Conservation (phyloP, 2,888 invertebrate genomes). For the Apodemia zela region DNA sequence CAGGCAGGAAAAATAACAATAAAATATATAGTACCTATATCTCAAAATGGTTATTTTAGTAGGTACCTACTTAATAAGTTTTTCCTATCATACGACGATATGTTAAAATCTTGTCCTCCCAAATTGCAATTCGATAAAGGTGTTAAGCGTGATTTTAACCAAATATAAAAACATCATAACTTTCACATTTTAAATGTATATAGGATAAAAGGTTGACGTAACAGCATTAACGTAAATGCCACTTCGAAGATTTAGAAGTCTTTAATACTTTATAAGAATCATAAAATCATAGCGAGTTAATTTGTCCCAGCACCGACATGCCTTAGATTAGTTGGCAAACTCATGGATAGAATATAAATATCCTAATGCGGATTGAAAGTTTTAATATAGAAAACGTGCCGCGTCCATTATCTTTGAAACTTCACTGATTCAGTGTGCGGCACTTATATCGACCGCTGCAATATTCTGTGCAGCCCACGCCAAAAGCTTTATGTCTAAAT, state of each 20-base stretch:
- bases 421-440: conserved; percentile 26
- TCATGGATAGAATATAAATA: conserved; percentile 27
- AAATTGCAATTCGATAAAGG: too few species aligned
- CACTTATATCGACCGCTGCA: conserved; percentile 43
- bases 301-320: conserved; percentile 8
- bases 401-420: conserved; percentile 33
- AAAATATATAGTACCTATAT: too few species aligned
- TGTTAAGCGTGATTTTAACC: too few species aligned
- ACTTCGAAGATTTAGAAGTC: conserved; percentile 1
- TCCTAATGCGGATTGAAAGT: conserved; percentile 24
- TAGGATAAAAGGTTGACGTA: background rate
- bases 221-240: background rate
- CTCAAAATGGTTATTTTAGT: too few species aligned
- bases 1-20: too few species aligned
- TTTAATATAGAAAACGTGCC: conserved; percentile 37
- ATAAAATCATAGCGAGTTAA: conserved; percentile 13
- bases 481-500: conserved; percentile 38
- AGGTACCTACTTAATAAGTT: too few species aligned
- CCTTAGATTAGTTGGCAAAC: conserved; percentile 19
- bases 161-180: too few species aligned
- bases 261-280: conserved; percentile 7
- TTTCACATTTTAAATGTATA: too few species aligned
- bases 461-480: conserved; percentile 38
- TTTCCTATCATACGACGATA: too few species aligned
- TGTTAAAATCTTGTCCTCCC: too few species aligned